These are phyloP conservation scores for Oriolus oriolus DNA, from an alignment of 2,113 vertebrate species.

Conservation along the genomic window DNA sequence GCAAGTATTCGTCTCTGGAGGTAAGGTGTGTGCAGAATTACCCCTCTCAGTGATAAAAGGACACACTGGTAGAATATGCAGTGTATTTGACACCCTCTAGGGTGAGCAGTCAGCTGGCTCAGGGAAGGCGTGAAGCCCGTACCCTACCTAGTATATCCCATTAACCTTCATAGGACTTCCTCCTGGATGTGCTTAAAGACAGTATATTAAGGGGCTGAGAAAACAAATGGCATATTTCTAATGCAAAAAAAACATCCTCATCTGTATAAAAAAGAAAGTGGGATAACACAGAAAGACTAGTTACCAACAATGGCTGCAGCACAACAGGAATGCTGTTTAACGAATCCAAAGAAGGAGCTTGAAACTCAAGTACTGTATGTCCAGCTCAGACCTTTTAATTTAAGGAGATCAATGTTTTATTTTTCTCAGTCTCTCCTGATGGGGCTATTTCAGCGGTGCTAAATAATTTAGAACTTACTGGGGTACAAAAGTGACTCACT, in stretches of 20 bases:
- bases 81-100: rapidly evolving
- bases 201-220: background rate
- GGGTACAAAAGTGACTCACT: background rate
- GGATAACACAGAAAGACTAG: background rate
- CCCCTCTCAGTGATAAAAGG: background rate
- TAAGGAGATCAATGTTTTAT: background rate
- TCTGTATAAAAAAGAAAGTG: background rate
- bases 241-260: background rate
- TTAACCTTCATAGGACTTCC: background rate
- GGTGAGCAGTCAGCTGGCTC: background rate
- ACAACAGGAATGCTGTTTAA: background rate
- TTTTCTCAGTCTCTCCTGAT: background rate
- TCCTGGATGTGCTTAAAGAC: background rate
- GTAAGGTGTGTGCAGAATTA: background rate
- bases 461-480: background rate
- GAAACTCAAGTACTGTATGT: background rate
- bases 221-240: background rate
- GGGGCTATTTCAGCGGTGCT: background rate
- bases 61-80: background rate
- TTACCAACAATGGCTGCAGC: background rate
- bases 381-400: background rate
- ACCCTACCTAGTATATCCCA: background rate
- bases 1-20: background rate
- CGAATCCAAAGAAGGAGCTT: background rate
- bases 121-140: background rate